Percentiles rank a stretch among this genome's conserved stretches.
phyloP scores from a whole-genome alignment of 2,888 invertebrate species.

The Herminia tarsipennalis region DNA sequence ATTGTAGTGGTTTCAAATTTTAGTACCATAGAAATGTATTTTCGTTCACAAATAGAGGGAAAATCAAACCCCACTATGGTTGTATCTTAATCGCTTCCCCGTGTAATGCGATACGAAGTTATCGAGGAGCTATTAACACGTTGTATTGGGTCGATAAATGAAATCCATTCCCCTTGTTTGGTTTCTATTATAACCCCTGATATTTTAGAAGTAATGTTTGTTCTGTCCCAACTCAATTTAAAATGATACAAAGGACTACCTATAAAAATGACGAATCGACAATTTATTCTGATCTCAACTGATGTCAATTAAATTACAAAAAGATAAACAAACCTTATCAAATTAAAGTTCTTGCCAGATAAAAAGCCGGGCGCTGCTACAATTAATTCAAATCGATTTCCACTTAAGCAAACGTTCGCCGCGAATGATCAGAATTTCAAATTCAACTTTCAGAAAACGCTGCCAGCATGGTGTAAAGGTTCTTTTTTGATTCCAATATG shows the following conservation, averaged over 20 bases:
- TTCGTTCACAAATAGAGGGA: slow-evolving; percentile 4
- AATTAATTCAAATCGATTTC: slow-evolving; percentile 84
- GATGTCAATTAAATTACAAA: slow-evolving; percentile 20
- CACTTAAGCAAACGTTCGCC: slow-evolving; percentile 73
- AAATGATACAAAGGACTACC: neutral
- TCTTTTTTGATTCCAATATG: slow-evolving; percentile 84
- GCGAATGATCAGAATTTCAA: slow-evolving; percentile 82
- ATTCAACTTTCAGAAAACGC: slow-evolving; percentile 75
- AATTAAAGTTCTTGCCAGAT: slow-evolving; percentile 74
- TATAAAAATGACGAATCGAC: too few relatives aligned
- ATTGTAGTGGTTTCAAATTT: slow-evolving; percentile 11
- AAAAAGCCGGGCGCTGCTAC: slow-evolving; percentile 64
- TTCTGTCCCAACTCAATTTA: neutral
- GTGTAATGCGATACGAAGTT: slow-evolving; percentile 46
- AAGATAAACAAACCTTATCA: slow-evolving; percentile 63
- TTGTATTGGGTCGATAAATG: slow-evolving; percentile 45
- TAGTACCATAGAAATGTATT: slow-evolving; percentile 8
- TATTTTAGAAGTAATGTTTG: slow-evolving; percentile 10
- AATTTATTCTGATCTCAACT: slow-evolving; percentile 2
- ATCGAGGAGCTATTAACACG: slow-evolving; percentile 49
- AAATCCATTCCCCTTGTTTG: slow-evolving; percentile 46
- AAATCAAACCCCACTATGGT: slow-evolving; percentile 14
- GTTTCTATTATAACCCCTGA: slow-evolving; percentile 27
- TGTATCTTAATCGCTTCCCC: slow-evolving; percentile 38
- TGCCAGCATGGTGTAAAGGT: slow-evolving; percentile 80